Percentiles rank a stretch among this genome's conserved stretches.
Evolutionary conservation across 1,140 invertebrate species (phyloP).

Genomic region (Procambarus clarkii): DNA sequence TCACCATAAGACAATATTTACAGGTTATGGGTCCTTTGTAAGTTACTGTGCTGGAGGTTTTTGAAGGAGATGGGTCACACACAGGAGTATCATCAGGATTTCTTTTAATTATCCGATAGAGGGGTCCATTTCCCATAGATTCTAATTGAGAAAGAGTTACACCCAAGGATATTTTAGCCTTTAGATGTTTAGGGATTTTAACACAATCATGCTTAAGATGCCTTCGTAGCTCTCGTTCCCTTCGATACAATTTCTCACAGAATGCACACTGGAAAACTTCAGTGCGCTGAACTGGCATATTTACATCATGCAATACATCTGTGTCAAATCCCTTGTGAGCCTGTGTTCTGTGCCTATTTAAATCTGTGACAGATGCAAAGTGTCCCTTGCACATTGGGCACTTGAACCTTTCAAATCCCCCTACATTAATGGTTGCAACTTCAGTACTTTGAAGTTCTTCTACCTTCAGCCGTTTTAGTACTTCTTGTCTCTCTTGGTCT

Average conservation of each 20-base stretch:
- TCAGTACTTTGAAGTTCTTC: conserved; percentile 21
- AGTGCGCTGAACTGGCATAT: not conserved
- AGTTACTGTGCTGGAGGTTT: not conserved
- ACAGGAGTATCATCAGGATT: conserved; percentile 4
- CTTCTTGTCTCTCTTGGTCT: conserved; percentile 28
- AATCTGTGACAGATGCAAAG: conserved; percentile 38
- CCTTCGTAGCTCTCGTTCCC: conserved; percentile 53
- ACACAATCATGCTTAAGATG: conserved; percentile 56
- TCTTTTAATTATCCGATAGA: conserved; percentile 24
- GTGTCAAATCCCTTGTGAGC: conserved; percentile 34
- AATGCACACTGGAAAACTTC: conserved; percentile 49
- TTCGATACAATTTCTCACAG: conserved; percentile 54
- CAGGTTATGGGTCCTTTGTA: conserved; percentile 39
- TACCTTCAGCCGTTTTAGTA: conserved; percentile 22
- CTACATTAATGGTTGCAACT: conserved; percentile 30
- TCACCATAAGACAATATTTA: conserved; percentile 50
- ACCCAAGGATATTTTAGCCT: conserved; percentile 7
- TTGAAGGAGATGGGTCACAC: not conserved
- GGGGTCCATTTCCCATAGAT: conserved; percentile 23
- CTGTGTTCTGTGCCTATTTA: conserved; percentile 50
- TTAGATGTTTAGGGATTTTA: conserved; percentile 22
- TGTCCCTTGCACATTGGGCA: conserved; percentile 44
- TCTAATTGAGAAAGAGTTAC: conserved; percentile 4
- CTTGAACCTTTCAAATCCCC: conserved; percentile 51
- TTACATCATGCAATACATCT: not conserved